Evolutionary conservation across 2,797 vertebrate species (phyloP), one percentile per base, ranked within the genome.

Genomic region (Oophaga sylvatica): DNA sequence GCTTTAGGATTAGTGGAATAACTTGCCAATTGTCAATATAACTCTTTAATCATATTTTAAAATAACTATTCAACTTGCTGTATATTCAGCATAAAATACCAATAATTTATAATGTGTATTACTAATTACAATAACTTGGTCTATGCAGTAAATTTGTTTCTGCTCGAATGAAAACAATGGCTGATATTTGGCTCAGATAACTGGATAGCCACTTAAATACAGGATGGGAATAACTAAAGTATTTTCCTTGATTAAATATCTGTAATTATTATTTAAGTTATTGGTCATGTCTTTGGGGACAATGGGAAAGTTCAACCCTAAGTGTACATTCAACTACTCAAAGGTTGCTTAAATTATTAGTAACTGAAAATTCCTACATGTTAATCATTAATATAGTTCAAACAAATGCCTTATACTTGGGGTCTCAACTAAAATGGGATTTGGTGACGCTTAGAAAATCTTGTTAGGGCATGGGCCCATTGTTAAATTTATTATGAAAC

Each of bases 231-330:
- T 84, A 75, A n/a, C 68, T 75, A n/a, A 59, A 83, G 26, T 60
- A n/a, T 73, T 83, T 73, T 41, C 53, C 68, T 73, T 70, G 70
- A 75, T 84, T 84, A 84, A 73, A 84, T 60, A 57, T 75, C 82
- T 84, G 26, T 75, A 84, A 63, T 48, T 63, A 77, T 63, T 76
- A 77, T 62, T 22, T 63, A 84, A 76, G 68, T 31, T 62, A 76
- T 70, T 63, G 57, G 83, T 84, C 31, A 45, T 17, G 31, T 45
- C 70, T 45, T 35, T 76, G 31, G 19, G 71, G 57, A 63, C 13
- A 45, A 13, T 76, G 22, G 19, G 59, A 62, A 63, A 75, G 59
- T 48, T 62, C 71, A 62, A 57, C 31, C 76, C n/a, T 5, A 17
- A 31, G 17, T 45, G 2, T 59, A 16, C 20, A 20, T 53, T 57